phyloP scores from a whole-genome alignment of 2,797 vertebrate genomes.

The Semaprochilodus insignis region DNA sequence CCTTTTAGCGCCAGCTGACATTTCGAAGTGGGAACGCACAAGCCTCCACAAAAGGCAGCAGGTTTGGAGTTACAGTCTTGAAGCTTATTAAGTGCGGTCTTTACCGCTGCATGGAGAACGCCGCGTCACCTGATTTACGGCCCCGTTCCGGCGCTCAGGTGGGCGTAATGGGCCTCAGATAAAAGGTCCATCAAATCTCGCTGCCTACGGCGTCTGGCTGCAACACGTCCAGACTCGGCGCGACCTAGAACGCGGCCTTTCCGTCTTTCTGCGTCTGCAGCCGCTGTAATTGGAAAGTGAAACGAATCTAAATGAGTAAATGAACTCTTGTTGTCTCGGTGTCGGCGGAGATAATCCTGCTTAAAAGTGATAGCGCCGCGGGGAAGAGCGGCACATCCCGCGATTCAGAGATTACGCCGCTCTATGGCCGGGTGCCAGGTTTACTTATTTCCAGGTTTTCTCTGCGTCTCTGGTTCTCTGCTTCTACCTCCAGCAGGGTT shows the following conservation, averaged over 20 bases:
- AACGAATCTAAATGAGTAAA: conserved; percentile 60
- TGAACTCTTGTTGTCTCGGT: conserved; percentile 66
- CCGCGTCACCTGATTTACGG: conserved; percentile 25
- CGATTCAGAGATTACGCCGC: conserved; percentile 67
- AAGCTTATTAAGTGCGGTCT: conserved; percentile 32
- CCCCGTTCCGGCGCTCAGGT: conserved; percentile 20
- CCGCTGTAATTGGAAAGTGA: conserved; percentile 48
- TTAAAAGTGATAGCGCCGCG: conserved; percentile 70
- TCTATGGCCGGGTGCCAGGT: conserved; percentile 46
- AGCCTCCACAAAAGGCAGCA: not conserved
- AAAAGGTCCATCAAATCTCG: not conserved
- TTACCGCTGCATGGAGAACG: conserved; percentile 22
- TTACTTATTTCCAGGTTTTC: conserved; percentile 59
- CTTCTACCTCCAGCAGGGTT: not conserved
- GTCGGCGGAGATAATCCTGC: conserved; percentile 75
- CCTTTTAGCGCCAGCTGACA: conserved; percentile 71
- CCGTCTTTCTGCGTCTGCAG: not conserved
- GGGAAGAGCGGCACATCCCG: conserved; percentile 60
- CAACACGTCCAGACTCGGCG: conserved; percentile 35
- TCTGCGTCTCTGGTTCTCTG: not conserved
- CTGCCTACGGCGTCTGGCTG: conserved; percentile 17
- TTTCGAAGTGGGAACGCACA: conserved; percentile 69
- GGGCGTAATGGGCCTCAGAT: conserved; percentile 25
- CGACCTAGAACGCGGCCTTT: not conserved
- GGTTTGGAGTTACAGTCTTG: conserved; percentile 12